phyloP scores from a whole-genome alignment of 1,140 invertebrate genomes.

The Drosophila sulfurigaster region DNA sequence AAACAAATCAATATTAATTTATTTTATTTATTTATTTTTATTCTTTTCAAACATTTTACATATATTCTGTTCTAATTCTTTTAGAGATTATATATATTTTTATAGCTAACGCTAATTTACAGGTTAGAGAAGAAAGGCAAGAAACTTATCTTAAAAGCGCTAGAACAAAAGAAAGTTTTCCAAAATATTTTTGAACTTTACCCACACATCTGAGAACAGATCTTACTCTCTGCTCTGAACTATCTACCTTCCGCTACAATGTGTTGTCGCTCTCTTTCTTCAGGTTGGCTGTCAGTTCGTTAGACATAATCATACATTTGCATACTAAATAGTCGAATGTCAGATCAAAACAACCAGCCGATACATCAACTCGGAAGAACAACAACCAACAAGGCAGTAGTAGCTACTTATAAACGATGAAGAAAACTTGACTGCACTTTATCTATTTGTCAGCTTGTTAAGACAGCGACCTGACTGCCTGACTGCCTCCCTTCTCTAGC shows the following conservation, averaged over 20 bases:
- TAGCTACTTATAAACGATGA: background rate
- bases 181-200: too few relatives aligned
- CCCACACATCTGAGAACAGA: background rate
- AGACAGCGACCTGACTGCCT: conserved; percentile 36
- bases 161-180: too few relatives aligned
- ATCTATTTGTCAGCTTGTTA: conserved; percentile 75
- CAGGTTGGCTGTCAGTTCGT: conserved; percentile 26
- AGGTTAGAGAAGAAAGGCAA: too few relatives aligned
- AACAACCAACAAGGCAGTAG: background rate
- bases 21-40: too few relatives aligned
- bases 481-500: background rate
- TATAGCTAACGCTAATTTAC: too few relatives aligned
- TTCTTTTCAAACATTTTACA: background rate
- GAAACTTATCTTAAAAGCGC: too few relatives aligned
- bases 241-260: background rate
- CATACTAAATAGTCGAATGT: conserved; percentile 52
- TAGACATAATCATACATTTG: conserved; percentile 48
- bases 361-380: conserved; percentile 52
- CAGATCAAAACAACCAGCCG: conserved; percentile 50
- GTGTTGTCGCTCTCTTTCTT: background rate
- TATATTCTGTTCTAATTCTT: too few relatives aligned
- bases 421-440: conserved; percentile 57
- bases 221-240: background rate
- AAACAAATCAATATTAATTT: too few relatives aligned
- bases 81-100: too few relatives aligned